Conservation (phyloP, 2,888 invertebrate species). For the Lithodes maja region DNA sequence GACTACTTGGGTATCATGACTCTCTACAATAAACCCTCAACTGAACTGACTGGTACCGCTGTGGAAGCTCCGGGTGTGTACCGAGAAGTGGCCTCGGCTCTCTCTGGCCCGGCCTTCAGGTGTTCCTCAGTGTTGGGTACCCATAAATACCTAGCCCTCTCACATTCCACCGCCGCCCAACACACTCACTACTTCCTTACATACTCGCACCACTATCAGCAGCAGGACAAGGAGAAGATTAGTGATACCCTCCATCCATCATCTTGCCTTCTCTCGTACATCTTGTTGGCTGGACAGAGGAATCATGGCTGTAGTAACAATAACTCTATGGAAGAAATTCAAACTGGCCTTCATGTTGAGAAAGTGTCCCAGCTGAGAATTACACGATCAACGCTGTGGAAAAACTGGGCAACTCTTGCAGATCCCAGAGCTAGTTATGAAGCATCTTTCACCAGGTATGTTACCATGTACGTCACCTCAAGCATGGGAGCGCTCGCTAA, state of each 20-base stretch:
- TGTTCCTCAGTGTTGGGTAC: slow-evolving; percentile 18
- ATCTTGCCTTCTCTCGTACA: slow-evolving; percentile 52
- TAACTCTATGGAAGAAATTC: slow-evolving; percentile 42
- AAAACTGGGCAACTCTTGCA: slow-evolving; percentile 48
- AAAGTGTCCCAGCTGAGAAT: slow-evolving; percentile 53
- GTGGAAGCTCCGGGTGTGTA: slow-evolving; percentile 51
- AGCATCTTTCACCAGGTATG: slow-evolving; percentile 54
- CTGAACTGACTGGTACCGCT: neutral
- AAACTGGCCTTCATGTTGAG: slow-evolving; percentile 61
- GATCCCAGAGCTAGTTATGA: slow-evolving; percentile 49
- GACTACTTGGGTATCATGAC: slow-evolving; percentile 38
- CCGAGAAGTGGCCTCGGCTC: slow-evolving; percentile 16
- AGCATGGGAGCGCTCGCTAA: slow-evolving; percentile 25
- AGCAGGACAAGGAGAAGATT: slow-evolving; percentile 31
- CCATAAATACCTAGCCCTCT: slow-evolving; percentile 44
- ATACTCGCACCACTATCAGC: slow-evolving; percentile 17
- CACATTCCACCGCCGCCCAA: slow-evolving; percentile 33
- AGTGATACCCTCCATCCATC: slow-evolving; percentile 36
- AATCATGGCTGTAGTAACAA: neutral
- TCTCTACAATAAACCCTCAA: slow-evolving; percentile 11
- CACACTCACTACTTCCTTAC: slow-evolving; percentile 36
- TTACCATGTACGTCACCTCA: slow-evolving; percentile 23
- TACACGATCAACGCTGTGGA: slow-evolving; percentile 53
- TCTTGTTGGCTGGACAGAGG: slow-evolving; percentile 39
- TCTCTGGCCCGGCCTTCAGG: slow-evolving; percentile 40